phyloP scores from a whole-genome alignment of 2,888 invertebrate species.

The Hedya salicella region DNA sequence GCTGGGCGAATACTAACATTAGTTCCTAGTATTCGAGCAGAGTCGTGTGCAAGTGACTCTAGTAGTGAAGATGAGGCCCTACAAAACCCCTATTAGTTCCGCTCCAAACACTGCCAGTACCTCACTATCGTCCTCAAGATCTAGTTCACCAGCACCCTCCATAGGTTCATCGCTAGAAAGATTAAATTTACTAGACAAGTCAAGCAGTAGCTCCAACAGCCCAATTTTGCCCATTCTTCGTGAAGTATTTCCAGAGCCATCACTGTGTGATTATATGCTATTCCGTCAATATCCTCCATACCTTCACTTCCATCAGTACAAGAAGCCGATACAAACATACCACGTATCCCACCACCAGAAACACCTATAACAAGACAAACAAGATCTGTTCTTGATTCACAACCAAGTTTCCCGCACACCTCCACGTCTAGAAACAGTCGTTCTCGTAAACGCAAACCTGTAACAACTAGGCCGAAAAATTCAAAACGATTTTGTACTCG shows the following conservation, averaged over 20 bases:
- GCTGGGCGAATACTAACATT: slow-evolving; percentile 9
- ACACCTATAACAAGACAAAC: slow-evolving; percentile 7
- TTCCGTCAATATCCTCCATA: slow-evolving; percentile 9
- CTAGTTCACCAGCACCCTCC: slow-evolving; percentile 20
- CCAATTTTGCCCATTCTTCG: slow-evolving; percentile 1
- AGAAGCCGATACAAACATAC: slow-evolving; percentile 3
- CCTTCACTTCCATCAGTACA: slow-evolving; percentile 18
- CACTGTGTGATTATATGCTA: slow-evolving; percentile 3
- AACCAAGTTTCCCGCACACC: background rate
- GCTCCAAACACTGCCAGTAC: slow-evolving; percentile 10
- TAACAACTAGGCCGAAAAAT: background rate
- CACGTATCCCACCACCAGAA: background rate
- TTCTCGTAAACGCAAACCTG: slow-evolving; percentile 2
- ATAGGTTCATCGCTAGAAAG: slow-evolving; percentile 16
- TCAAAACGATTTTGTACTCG: background rate
- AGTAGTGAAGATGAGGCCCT: slow-evolving; percentile 14
- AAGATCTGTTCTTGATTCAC: background rate
- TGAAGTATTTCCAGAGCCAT: slow-evolving; percentile 9
- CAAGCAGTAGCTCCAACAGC: background rate
- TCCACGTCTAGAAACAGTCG: background rate
- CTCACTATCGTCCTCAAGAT: slow-evolving; percentile 1
- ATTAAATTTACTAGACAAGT: slow-evolving; percentile 10
- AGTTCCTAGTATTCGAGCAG: background rate
- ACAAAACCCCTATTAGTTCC: slow-evolving; percentile 1
- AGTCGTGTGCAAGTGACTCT: slow-evolving; percentile 7